These are phyloP conservation scores for Parotia lawesii DNA, from an alignment of 2,113 vertebrate species.

Conservation along the genomic window DNA sequence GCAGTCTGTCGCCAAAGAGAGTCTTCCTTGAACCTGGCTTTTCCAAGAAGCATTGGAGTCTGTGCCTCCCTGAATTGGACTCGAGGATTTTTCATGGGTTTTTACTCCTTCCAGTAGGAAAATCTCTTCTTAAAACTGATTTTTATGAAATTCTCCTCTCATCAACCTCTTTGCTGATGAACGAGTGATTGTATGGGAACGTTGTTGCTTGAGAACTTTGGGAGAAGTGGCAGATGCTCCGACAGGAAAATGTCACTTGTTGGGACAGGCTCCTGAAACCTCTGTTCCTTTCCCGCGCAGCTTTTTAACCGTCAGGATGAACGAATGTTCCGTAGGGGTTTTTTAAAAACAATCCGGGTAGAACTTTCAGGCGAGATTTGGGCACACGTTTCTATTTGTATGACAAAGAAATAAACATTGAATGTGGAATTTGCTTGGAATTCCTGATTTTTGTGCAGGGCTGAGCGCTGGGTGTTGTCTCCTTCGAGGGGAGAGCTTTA, in stretches of 20 bases:
- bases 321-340: conserved; percentile 54
- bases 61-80: conserved; percentile 32
- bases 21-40: conserved; percentile 39
- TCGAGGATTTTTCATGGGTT: conserved; percentile 14
- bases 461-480: not conserved
- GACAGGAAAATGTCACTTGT: conserved; percentile 31
- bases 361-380: conserved; percentile 50
- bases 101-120: conserved; percentile 38
- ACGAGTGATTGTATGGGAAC: conserved; percentile 39
- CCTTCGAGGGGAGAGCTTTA: not conserved
- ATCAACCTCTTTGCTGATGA: conserved; percentile 2
- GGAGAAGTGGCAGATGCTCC: conserved; percentile 36
- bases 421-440: conserved; percentile 52
- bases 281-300: conserved; percentile 40
- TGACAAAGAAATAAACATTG: conserved; percentile 65
- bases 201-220: conserved; percentile 8
- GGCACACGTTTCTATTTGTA: conserved; percentile 65
- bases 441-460: not conserved
- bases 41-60: not conserved
- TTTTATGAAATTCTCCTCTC: not conserved
- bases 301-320: conserved; percentile 64
- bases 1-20: conserved; percentile 43
- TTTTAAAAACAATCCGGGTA: conserved; percentile 29
- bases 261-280: conserved; percentile 47
- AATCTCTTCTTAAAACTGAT: not conserved